Evolutionary conservation across 1,140 invertebrate genomes (phyloP).

Genomic region (Bombyx mandarina): DNA sequence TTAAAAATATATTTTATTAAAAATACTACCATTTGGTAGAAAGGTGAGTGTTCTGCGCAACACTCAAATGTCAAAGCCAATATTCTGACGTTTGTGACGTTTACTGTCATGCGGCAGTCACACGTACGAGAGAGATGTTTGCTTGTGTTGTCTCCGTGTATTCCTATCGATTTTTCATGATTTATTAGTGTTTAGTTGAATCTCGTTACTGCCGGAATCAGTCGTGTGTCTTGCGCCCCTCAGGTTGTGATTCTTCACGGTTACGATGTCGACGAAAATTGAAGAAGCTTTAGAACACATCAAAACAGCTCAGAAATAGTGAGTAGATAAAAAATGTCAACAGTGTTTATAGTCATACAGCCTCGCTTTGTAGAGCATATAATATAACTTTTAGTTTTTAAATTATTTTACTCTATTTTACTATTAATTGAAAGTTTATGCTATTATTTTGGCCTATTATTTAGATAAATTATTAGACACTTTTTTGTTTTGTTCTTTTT

Average conservation of each 20-base stretch:
- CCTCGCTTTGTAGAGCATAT: neutral
- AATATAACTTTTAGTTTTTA: neutral
- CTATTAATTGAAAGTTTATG: neutral
- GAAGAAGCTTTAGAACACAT: constrained; percentile 50
- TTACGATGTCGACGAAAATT: constrained; percentile 41
- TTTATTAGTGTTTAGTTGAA: no score
- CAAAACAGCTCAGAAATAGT: constrained; percentile 52
- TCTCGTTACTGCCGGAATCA: no score
- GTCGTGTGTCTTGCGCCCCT: no score
- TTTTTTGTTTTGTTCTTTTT: neutral
- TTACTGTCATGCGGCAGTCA: neutral
- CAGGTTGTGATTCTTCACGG: neutral
- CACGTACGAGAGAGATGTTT: constrained; percentile 3
- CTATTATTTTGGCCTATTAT: neutral
- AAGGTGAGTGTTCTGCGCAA: no score
- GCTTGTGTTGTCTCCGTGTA: constrained; percentile 2
- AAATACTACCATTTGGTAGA: no score
- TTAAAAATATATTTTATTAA: no score
- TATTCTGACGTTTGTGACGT: neutral
- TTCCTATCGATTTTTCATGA: constrained; percentile 8
- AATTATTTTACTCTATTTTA: neutral
- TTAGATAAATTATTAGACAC: neutral
- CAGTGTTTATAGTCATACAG: neutral
- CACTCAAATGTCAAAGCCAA: no score
- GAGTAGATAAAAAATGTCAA: constrained; percentile 16